Evolutionary conservation across 2,113 vertebrate species (phyloP).

Genomic region (Psilopsiagon aurifrons): DNA sequence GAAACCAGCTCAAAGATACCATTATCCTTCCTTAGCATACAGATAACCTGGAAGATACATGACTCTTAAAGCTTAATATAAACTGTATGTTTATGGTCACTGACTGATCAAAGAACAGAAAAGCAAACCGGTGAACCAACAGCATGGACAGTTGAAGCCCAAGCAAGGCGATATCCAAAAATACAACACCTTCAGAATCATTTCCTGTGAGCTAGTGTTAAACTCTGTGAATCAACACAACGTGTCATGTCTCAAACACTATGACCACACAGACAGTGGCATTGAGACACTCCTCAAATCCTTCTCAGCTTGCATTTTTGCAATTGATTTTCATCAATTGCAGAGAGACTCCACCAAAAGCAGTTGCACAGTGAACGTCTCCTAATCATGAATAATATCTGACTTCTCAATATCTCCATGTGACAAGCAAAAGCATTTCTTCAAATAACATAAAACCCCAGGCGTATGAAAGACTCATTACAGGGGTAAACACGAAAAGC

Average conservation of each 20-base stretch:
- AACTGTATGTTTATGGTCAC: background rate
- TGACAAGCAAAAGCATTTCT: background rate
- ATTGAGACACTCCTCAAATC: background rate
- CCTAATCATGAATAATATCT: background rate
- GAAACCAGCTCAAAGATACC: background rate
- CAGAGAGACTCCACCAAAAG: background rate
- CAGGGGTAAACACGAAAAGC: background rate
- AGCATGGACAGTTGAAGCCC: background rate
- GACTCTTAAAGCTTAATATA: background rate
- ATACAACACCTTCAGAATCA: background rate
- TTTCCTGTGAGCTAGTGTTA: background rate
- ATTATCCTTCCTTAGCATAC: no score
- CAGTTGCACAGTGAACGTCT: background rate
- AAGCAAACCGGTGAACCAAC: background rate
- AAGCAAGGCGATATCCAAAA: background rate
- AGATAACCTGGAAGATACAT: background rate
- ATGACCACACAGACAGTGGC: background rate
- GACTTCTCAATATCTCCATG: background rate
- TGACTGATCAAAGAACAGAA: background rate
- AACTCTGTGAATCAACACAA: background rate
- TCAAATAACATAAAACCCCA: background rate
- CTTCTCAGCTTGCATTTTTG: background rate
- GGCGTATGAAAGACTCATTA: background rate
- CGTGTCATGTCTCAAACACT: background rate
- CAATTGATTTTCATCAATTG: background rate